Evolutionary conservation across 2,113 vertebrate genomes (phyloP), one percentile per base, ranked within the genome.

Genomic region (Eulemur rufifrons): DNA sequence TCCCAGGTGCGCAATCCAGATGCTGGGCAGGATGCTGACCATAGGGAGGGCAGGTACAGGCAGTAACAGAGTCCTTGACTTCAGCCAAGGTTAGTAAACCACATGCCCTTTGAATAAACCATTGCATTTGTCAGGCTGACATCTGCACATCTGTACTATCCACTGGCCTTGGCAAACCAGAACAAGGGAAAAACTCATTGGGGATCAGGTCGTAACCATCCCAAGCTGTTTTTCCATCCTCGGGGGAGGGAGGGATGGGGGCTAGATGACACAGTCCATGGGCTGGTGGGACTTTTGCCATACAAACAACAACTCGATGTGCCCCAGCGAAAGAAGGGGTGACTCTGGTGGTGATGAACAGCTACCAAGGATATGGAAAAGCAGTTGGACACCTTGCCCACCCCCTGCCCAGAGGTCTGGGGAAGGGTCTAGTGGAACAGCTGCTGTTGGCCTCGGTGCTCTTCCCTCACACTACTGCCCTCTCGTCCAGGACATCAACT

Each of bases 21-120:
- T 56, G 42, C 15, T n/a, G 8, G n/a, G 66, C 12, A 54, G 11
- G 82, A 93, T 4, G n/a, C 64, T 86, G 78, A 71, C 71, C 34
- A 47, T 25, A 17, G 47, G 12, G n/a, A 27, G 56, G 8, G n/a
- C 2, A 6, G 37, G 50, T 42, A 37, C 2, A 42, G 64, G 47
- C 34, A 52, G n/a, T 77, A 20, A 71, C 61, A 86, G 47, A 89
- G 81, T 74, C 71, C 64, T 69, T 84, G 74, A 68, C 47, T 93
- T 63, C 80, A 76, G 84, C 77, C 96, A 95, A 91, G 25, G 86
- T 74, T 93, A 86, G 76, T 39, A 87, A 91, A 96, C n/a, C 71
- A 86, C 59, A 23, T n/a, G 17, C 45, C 68, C 68, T 94, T 73
- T 83, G 84, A 92, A 52, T 61, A 92, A 95, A 63, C 63, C 23